These are phyloP conservation scores for Drosophila seguyi DNA, from an alignment of 1,140 invertebrate species.

Conservation along the genomic window DNA sequence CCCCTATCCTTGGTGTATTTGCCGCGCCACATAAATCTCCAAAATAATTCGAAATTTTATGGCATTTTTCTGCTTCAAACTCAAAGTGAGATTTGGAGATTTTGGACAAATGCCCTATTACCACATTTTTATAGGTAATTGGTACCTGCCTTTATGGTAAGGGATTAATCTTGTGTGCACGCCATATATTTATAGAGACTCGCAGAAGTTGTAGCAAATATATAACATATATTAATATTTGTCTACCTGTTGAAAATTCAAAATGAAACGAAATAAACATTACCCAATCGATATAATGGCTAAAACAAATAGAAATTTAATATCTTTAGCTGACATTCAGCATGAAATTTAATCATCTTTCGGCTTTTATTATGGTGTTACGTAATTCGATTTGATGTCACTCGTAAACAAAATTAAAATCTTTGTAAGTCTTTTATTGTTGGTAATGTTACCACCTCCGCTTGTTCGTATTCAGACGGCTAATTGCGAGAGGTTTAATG, in stretches of 20 bases:
- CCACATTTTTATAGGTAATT: slow-evolving; percentile 3
- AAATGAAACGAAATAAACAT: not conserved
- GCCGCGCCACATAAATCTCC: slow-evolving; percentile 21
- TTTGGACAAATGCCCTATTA: slow-evolving; percentile 14
- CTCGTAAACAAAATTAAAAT: slow-evolving; percentile 18
- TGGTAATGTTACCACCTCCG: slow-evolving; percentile 25
- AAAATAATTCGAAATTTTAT: slow-evolving; percentile 13
- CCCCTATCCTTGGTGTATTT: slow-evolving; percentile 23
- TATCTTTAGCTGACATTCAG: not conserved
- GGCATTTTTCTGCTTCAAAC: slow-evolving; percentile 15
- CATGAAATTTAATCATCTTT: not conserved
- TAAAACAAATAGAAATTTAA: slow-evolving; percentile 10
- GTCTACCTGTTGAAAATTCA: not conserved
- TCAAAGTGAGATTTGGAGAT: slow-evolving; percentile 1
- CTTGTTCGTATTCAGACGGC: slow-evolving; percentile 43
- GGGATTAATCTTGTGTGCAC: slow-evolving; percentile 1
- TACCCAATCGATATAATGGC: not conserved
- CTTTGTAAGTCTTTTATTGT: slow-evolving; percentile 2
- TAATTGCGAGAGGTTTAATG: slow-evolving; percentile 50
- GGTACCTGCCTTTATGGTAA: slow-evolving; percentile 8
- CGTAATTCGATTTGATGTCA: slow-evolving; percentile 26
- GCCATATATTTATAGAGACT: not conserved
- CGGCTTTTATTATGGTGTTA: not conserved
- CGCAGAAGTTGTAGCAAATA: not conserved
- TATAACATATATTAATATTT: not conserved